Base-by-base conservation (phyloP, 2,113 vertebrate genomes). In the Eretmochelys imbricata region DNA sequence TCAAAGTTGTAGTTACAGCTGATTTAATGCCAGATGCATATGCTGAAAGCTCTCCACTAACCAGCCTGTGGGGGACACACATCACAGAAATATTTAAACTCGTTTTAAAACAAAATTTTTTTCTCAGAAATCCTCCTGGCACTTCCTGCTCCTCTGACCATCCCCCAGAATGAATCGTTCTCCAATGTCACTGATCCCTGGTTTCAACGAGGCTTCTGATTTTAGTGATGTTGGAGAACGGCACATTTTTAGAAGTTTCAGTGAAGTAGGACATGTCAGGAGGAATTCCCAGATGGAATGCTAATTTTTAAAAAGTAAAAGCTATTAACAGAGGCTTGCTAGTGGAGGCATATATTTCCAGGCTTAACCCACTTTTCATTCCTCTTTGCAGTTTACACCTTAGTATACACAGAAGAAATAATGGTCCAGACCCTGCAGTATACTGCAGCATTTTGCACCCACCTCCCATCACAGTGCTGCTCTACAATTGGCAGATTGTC, bases 1-100 rank as follows among this genome's bases (percentile, higher is more conserved):
- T 95, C 81, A 91, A 84, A 91, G 65, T 27, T 81, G 27, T 89
- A 87, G 94, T 94, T 93, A 95, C 85, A 96, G 81, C 72, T 88
- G 62, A 96, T 80, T 75, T 93, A 55, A 89, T 6, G 6, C 72
- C 80, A 89, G 42, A 91, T 75, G 78, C 59, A 65, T 85, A 91
- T 88, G 72, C 3, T 31, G 84, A 24, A 49, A 25, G 54, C 79
- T 91, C 22, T 22, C 49, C 72, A 5, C 24, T 35, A 95, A 86
- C 25, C 20, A 93, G 2, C 5, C 35, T 86, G 80, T 48, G 42
- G 88, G n/a, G 81, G 80, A 91, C 11, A 75, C 46, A 85, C 12
- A 59, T 25, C n/a, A 91, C 48, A 42, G 42, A 84, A 80, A 24
- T 57, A 62, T 94, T 91, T 54, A 1, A 91, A 95, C 8, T 76